Evolutionary conservation across 2,113 vertebrate species (phyloP).

Genomic region (Myanophis thanlyinensis): DNA sequence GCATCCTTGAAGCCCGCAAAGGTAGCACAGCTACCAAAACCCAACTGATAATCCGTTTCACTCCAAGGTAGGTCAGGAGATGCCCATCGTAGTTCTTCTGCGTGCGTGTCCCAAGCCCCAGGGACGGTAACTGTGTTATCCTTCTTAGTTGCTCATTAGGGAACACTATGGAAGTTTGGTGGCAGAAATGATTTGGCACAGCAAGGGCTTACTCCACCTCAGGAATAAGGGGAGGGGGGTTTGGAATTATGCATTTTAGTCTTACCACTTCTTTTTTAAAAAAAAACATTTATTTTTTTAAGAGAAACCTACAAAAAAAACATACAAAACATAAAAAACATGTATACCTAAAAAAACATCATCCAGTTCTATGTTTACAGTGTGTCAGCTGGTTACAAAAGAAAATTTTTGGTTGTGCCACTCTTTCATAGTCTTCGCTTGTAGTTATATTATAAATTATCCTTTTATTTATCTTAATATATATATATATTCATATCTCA

Average conservation of each 20-base stretch:
- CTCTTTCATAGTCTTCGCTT: too few relatives aligned
- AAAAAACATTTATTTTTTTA: too few relatives aligned
- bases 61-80: constrained; percentile 73
- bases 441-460: too few relatives aligned
- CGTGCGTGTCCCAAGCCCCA: neutral
- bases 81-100: neutral
- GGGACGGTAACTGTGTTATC: neutral
- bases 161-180: neutral
- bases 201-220: neutral
- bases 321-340: too few relatives aligned
- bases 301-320: too few relatives aligned
- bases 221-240: neutral
- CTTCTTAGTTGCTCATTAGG: neutral
- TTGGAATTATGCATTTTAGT: neutral
- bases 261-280: neutral
- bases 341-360: too few relatives aligned
- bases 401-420: too few relatives aligned
- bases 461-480: too few relatives aligned
- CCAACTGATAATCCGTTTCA: constrained; percentile 81
- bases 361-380: too few relatives aligned
- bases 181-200: neutral
- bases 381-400: too few relatives aligned
- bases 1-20: constrained; percentile 69
- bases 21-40: constrained; percentile 47
- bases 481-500: too few relatives aligned